Conservation (phyloP, 30 jellyfish, hydroid and myxozoan genomes). For the Mastigias papua region DNA sequence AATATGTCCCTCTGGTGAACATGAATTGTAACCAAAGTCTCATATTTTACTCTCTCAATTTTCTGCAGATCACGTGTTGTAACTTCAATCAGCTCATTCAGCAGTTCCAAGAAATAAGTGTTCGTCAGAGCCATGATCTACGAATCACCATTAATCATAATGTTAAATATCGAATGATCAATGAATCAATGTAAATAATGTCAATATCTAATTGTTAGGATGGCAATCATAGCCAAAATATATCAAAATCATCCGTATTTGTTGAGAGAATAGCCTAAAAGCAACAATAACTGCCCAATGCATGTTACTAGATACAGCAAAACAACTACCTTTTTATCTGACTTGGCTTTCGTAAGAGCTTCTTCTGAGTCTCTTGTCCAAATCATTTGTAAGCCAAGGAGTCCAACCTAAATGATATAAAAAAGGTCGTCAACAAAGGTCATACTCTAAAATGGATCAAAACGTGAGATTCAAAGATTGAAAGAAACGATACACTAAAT, state of each 20-base stretch:
- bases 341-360: conserved; percentile 85
- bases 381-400: conserved; percentile 90
- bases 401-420: conserved; percentile 77
- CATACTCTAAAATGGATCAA: too few species aligned
- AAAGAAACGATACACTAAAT: too few species aligned
- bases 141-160: neutral
- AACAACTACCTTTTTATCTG: conserved; percentile 74
- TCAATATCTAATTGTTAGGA: too few species aligned
- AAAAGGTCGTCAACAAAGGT: too few species aligned
- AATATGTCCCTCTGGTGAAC: conserved; percentile 94
- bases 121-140: conserved; percentile 89
- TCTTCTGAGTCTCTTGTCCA: conserved; percentile 93
- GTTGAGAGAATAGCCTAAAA: too few species aligned
- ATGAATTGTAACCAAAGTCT: conserved; percentile 90
- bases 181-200: too few species aligned
- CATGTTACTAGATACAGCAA: too few species aligned
- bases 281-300: too few species aligned
- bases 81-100: conserved; percentile 84
- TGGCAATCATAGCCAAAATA: too few species aligned
- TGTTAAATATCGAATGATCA: too few species aligned
- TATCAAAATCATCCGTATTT: too few species aligned
- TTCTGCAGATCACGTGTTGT: conserved; percentile 84
- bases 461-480: too few species aligned
- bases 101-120: conserved; percentile 74
- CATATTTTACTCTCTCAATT: conserved; percentile 85